These are phyloP conservation scores for Anolis sagrei DNA, from an alignment of 2,113 vertebrate species.

Conservation along the genomic window DNA sequence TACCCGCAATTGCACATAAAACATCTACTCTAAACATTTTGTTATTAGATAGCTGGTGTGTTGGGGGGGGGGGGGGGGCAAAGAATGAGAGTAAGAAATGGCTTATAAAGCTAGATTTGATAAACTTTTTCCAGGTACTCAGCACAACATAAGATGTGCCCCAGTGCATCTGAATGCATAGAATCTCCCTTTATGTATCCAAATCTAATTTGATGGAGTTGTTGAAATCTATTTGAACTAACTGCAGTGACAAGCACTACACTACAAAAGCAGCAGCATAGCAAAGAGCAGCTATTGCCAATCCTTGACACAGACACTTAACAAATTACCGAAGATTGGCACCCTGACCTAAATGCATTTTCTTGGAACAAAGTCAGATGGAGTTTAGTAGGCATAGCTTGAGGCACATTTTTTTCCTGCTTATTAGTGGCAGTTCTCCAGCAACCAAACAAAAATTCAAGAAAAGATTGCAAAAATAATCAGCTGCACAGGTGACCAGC, in stretches of 20 bases:
- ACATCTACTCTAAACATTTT: slow-evolving; percentile 5
- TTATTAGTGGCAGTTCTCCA: slow-evolving; percentile 33
- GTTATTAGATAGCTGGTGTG: slow-evolving; percentile 43
- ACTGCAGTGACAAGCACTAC: slow-evolving; percentile 39
- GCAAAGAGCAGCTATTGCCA: slow-evolving; percentile 54
- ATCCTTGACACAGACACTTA: slow-evolving; percentile 48
- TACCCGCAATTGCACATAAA: not conserved
- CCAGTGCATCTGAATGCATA: slow-evolving; percentile 52
- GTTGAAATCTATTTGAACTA: slow-evolving; percentile 45
- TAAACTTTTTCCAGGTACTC: slow-evolving; percentile 44
- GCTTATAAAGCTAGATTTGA: slow-evolving; percentile 54
- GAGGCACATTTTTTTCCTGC: not conserved
- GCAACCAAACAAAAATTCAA: slow-evolving; percentile 21
- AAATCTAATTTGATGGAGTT: slow-evolving; percentile 49
- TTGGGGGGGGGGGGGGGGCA: slow-evolving; percentile 51
- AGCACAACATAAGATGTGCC: slow-evolving; percentile 41
- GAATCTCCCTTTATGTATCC: slow-evolving; percentile 45
- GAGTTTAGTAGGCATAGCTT: not conserved
- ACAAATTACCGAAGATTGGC: slow-evolving; percentile 48
- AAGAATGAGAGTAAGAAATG: slow-evolving; percentile 40
- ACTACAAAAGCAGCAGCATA: slow-evolving; percentile 41
- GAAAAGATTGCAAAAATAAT: slow-evolving; percentile 19
- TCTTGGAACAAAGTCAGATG: not conserved
- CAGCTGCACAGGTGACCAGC: slow-evolving; percentile 16
- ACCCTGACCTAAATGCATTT: slow-evolving; percentile 11